Conservation (phyloP, 1,140 invertebrate genomes). For the Scaptomyza montana region DNA sequence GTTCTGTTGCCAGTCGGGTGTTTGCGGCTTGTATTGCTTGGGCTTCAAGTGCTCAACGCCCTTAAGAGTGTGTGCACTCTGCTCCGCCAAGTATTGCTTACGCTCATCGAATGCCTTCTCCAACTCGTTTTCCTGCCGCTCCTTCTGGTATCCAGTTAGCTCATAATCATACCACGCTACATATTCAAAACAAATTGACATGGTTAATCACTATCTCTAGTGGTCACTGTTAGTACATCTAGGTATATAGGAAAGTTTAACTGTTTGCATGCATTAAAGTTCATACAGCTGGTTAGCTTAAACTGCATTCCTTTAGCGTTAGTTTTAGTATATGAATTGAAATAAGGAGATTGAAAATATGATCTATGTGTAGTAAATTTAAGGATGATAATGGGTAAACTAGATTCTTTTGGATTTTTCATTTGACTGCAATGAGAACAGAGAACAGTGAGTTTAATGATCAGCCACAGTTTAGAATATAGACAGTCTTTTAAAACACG, state of each 20-base stretch:
- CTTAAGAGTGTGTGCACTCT: slow-evolving; percentile 86
- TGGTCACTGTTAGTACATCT: neutral
- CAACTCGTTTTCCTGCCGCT: slow-evolving; percentile 92
- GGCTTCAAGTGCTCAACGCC: slow-evolving; percentile 87
- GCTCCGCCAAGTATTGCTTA: slow-evolving; percentile 87
- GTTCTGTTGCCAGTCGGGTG: slow-evolving; percentile 93
- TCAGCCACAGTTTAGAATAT: slow-evolving; percentile 54
- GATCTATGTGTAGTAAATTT: slow-evolving; percentile 13
- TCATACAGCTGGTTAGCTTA: slow-evolving; percentile 15
- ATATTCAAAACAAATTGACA: slow-evolving; percentile 41
- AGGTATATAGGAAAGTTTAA: slow-evolving; percentile 19
- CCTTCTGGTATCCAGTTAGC: slow-evolving; percentile 92
- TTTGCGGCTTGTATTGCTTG: slow-evolving; percentile 88
- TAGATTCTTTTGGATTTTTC: slow-evolving; percentile 38
- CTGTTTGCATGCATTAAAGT: slow-evolving; percentile 23
- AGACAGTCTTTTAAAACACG: slow-evolving; percentile 40
- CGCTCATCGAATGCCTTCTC: slow-evolving; percentile 95
- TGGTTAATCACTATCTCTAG: slow-evolving; percentile 26
- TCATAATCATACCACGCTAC: slow-evolving; percentile 97
- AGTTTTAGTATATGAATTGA: slow-evolving; percentile 35
- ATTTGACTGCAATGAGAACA: slow-evolving; percentile 45
- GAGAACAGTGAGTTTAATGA: slow-evolving; percentile 49
- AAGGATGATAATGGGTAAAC: slow-evolving; percentile 31
- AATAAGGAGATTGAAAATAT: slow-evolving; percentile 21
- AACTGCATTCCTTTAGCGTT: slow-evolving; percentile 39